These are phyloP conservation scores for Enteromius argenteus DNA, from an alignment of 2,797 vertebrate genomes.

Conservation along the genomic window DNA sequence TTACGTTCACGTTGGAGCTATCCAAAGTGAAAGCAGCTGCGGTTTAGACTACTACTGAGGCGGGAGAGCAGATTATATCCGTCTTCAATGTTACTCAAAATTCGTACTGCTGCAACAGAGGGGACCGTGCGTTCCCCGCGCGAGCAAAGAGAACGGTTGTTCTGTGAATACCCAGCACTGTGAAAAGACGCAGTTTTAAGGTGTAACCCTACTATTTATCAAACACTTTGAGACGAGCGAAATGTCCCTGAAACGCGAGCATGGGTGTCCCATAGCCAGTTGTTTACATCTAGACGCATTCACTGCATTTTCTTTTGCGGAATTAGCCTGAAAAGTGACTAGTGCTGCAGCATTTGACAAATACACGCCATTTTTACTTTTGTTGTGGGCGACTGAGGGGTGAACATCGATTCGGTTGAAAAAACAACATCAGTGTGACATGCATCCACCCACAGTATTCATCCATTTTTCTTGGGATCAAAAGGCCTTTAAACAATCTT, in stretches of 20 bases:
- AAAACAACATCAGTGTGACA: constrained; percentile 29
- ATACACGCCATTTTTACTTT: constrained; percentile 73
- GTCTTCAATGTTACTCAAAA: constrained; percentile 72
- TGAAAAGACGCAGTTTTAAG: constrained; percentile 88
- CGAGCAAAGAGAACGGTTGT: constrained; percentile 74
- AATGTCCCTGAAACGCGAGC: constrained; percentile 61
- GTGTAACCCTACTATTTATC: constrained; percentile 88
- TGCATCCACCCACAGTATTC: constrained; percentile 68
- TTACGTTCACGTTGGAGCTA: constrained; percentile 83
- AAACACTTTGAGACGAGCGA: constrained; percentile 73
- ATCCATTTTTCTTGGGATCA: constrained; percentile 49
- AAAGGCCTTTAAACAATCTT: constrained; percentile 49
- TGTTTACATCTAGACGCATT: constrained; percentile 80
- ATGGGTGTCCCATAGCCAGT: constrained; percentile 79
- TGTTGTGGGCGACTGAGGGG: constrained; percentile 70
- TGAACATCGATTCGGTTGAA: constrained; percentile 64
- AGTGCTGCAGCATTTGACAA: constrained; percentile 71
- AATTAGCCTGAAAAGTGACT: constrained; percentile 62
- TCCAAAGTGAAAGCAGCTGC: constrained; percentile 86
- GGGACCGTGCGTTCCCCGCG: constrained; percentile 67
- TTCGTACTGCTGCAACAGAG: constrained; percentile 70
- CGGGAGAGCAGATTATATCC: constrained; percentile 80
- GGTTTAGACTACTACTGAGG: constrained; percentile 88
- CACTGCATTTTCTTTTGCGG: constrained; percentile 64
- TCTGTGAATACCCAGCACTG: constrained; percentile 84